Base-by-base conservation (phyloP, 1,140 invertebrate species). In the Scaptodrosophila lebanonensis region DNA sequence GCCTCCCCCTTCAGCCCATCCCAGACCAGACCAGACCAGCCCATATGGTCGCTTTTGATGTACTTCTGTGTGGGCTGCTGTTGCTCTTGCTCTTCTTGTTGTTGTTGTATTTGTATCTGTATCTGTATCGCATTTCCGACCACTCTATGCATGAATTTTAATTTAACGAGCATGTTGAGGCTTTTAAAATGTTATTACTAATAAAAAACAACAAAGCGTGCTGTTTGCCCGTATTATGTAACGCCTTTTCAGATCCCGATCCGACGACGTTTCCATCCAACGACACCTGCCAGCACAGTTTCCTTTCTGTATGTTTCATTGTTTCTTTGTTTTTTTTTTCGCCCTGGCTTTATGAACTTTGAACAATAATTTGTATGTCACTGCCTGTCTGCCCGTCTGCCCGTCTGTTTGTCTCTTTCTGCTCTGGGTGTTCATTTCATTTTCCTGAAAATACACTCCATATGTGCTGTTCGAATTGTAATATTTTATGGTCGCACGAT, bases 111-210 rank as follows among this genome's bases (percentile, higher is more conserved):
- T 42, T 22, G 58, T 62, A 45, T 43, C 53, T 58, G 52, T 61
- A 56, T 48, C 12, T 6, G 42, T 42, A 42, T 63, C 50, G 52
- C 11, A 58, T 63, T 38, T 47, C 43, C 45, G 35, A 33, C n/a
- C 70, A 64, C 52, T 69, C 40, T 20, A 66, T 65, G 66, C 61
- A 64, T 67, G 65, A 43, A 71, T 61, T 75, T 75, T 53, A 67
- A 75, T 71, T 61, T 64, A 56, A 77, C 64, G 50, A 58, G 30
- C 73, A 63, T 38, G 65, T 51, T 76, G 64, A 76, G 73, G 68
- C 73, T 63, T 60, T 79, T 58, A 66, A 82, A 82, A 82, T 82
- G 75, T 82, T 82, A 82, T 82, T 82, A 82, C 75, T 54, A 70
- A 82, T 82, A 82, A 82, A 82, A n/a, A 82, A 22, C 33, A 38